phyloP scores from a whole-genome alignment of 2,888 invertebrate genomes.

The Nasonovia ribisnigri region DNA sequence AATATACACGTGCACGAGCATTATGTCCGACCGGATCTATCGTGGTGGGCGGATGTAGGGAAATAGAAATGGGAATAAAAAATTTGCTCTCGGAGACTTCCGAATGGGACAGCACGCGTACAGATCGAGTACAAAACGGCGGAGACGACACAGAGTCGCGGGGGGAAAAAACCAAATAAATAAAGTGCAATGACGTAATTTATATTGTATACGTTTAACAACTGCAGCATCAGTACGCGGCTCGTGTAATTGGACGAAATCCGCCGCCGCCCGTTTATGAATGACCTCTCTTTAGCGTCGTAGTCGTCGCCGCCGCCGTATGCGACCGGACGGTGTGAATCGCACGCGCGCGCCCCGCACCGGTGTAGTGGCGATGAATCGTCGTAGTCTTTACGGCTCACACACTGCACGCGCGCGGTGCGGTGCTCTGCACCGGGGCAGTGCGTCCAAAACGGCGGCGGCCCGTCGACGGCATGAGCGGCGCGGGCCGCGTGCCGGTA shows the following conservation, averaged over 20 bases:
- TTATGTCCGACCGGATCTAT: not conserved
- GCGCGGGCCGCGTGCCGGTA: slow-evolving; percentile 34
- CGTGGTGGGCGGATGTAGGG: not conserved
- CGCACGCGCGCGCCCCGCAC: not conserved
- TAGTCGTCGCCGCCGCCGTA: not conserved
- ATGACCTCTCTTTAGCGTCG: slow-evolving; percentile 58
- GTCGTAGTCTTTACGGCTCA: not conserved
- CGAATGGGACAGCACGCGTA: not conserved
- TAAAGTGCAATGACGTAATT: slow-evolving; percentile 47
- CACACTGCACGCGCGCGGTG: not conserved
- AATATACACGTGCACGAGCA: not conserved
- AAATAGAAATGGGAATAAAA: not conserved
- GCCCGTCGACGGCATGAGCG: not conserved
- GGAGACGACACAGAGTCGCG: not conserved
- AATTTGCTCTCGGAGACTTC: not conserved
- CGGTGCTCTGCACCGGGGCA: not conserved
- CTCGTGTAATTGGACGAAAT: slow-evolving; percentile 17
- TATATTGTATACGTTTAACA: slow-evolving; percentile 24
- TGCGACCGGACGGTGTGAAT: not conserved
- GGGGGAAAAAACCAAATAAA: not conserved
- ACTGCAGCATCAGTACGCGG: not conserved
- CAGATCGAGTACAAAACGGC: not conserved
- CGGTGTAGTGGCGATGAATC: not conserved
- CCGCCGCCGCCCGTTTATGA: slow-evolving; percentile 51
- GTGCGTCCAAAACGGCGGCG: slow-evolving; percentile 47